phyloP scores from a whole-genome alignment of 92 coral and sea anemone genomes.

The Bergia puertoricense region DNA sequence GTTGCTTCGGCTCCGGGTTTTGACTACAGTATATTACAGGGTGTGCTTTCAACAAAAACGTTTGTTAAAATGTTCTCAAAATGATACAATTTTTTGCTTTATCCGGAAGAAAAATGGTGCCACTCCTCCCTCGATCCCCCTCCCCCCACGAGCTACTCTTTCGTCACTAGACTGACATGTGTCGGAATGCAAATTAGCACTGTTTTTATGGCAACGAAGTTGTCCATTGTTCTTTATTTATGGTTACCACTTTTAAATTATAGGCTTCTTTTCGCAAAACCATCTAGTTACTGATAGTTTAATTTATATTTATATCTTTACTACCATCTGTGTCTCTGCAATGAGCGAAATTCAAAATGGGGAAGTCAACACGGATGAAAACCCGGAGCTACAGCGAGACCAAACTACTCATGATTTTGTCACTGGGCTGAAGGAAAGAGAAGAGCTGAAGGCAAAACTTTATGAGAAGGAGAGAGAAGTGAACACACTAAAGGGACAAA shows the following conservation, averaged over 20 bases:
- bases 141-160: slow-evolving; percentile 12
- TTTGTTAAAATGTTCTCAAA: no score
- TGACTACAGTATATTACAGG: no score
- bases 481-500: slow-evolving; percentile 71
- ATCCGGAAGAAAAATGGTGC: no score
- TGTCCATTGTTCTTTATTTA: slow-evolving; percentile 9
- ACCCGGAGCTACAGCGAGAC: slow-evolving; percentile 51
- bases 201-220: slow-evolving; percentile 41
- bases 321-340: neutral
- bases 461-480: slow-evolving; percentile 80
- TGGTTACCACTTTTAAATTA: neutral
- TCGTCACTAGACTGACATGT: neutral
- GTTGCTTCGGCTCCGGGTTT: no score
- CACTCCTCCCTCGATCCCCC: neutral
- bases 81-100: no score
- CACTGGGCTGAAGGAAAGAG: slow-evolving; percentile 92
- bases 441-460: slow-evolving; percentile 81
- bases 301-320: no score
- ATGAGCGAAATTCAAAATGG: slow-evolving; percentile 28
- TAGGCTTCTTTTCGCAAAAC: neutral
- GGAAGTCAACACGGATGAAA: slow-evolving; percentile 22
- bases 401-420: slow-evolving; percentile 87
- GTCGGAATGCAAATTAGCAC: slow-evolving; percentile 18
- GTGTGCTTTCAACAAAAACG: no score
- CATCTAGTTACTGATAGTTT: neutral